Conservation (phyloP, 2,113 vertebrate species). For the Prionailurus viverrinus region DNA sequence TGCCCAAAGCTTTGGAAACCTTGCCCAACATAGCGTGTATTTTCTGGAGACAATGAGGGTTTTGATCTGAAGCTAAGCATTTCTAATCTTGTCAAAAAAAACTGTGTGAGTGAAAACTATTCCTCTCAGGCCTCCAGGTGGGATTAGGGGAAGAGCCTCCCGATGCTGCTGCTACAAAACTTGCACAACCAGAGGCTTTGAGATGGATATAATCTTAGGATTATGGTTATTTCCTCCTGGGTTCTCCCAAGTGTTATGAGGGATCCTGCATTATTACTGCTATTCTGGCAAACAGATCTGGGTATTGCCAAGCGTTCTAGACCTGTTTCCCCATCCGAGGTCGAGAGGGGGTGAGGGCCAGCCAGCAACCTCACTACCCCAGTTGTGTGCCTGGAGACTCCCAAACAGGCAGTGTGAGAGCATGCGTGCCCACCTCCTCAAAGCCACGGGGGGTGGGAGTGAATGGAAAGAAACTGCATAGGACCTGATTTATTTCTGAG, state of each 20-base stretch:
- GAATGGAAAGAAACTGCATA: background rate
- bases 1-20: background rate
- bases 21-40: background rate
- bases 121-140: background rate
- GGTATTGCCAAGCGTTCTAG: background rate
- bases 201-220: background rate
- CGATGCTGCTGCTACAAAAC: background rate
- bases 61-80: slow-evolving; percentile 16
- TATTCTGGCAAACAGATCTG: background rate
- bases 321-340: background rate
- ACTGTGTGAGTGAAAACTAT: background rate
- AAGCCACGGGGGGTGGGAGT: background rate
- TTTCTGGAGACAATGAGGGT: background rate
- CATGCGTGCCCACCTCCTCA: background rate
- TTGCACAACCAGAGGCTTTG: background rate
- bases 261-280: background rate
- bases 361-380: background rate
- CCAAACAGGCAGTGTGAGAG: background rate
- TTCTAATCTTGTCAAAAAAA: slow-evolving; percentile 9
- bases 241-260: background rate
- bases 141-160: background rate
- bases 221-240: background rate
- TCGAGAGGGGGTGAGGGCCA: fast-evolving
- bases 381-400: background rate
- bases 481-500: background rate